Evolutionary conservation across 92 coral and sea anemone species (phyloP), one percentile per base, ranked within the genome.

Genomic region (Scolanthus callimorphus): DNA sequence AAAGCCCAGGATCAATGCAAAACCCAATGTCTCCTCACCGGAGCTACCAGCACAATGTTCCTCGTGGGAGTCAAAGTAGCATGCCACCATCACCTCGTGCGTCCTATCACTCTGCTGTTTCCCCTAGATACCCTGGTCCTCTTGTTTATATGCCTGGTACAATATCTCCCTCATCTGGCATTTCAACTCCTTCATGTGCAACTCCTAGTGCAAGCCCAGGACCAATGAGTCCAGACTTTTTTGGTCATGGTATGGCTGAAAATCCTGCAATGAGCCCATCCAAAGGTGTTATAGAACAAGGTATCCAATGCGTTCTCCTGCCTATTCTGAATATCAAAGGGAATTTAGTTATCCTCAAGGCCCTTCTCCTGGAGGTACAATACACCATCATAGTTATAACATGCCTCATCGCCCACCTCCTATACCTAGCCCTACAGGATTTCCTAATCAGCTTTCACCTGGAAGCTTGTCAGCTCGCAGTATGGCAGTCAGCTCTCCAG

Each of bases 101-200:
- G n/a, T 67, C 86, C 1, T 90, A 80, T 58, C 99, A 94, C 56
- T 77, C 96, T 38, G 87, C 85, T 23, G 65, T 77, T 30, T 77
- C 96, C 43, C 96, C 88, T 51, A 96, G 91, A 25, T 86, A 84
- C 53, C 73, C 91, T 3, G 90, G 95, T 0, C 95, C 99, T 20
- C 88, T 96, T 10, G 68, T 77, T 62, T 83, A 83, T 52, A 85
- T 80, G 22, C 82, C 88, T 0, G 85, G 89, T 30, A 84, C 91
- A 23, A 80, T 74, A 8, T 86, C 99, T 24, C 85, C 99, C 17
- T 64, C 91, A 27, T 78, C 96, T 37, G 85, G 86, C 11, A 72
- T 82, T 27, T 87, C 85, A 4, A 94, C 99, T 0, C 98, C 98
- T 0, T 91, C 97, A 2, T 88, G 98, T 58, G 77, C 98, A 24